Evolutionary conservation across 1,140 invertebrate species (phyloP).

Genomic region (Orussus abietinus): DNA sequence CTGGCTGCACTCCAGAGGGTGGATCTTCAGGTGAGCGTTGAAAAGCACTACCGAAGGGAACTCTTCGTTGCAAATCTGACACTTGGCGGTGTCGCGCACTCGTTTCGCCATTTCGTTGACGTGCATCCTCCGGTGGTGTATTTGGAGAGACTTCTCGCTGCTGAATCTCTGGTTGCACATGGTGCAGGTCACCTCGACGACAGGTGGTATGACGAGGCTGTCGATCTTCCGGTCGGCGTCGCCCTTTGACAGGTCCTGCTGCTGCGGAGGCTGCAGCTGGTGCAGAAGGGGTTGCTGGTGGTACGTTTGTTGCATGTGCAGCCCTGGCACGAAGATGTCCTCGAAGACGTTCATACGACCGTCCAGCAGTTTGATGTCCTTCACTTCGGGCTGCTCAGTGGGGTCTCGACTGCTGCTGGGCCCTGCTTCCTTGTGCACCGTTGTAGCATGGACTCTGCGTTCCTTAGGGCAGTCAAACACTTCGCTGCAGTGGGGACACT

Average conservation of each 20-base stretch:
- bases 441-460: slow-evolving; percentile 59
- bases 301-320: slow-evolving; percentile 43
- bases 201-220: slow-evolving; percentile 27
- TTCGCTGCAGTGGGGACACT: slow-evolving; percentile 59
- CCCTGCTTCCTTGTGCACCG: slow-evolving; percentile 51
- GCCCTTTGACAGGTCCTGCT: slow-evolving; percentile 27
- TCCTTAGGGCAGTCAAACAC: slow-evolving; percentile 64
- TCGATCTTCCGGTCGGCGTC: slow-evolving; percentile 41
- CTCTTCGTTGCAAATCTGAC: slow-evolving; percentile 60
- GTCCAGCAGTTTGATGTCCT: slow-evolving; percentile 49
- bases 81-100: slow-evolving; percentile 49
- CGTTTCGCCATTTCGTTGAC: slow-evolving; percentile 37
- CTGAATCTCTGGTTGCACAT: slow-evolving; percentile 44
- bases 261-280: slow-evolving; percentile 44
- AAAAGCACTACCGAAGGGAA: slow-evolving; percentile 60
- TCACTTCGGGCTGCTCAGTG: slow-evolving; percentile 37
- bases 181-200: slow-evolving; percentile 37
- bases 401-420: slow-evolving; percentile 44
- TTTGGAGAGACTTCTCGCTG: slow-evolving; percentile 51
- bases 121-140: slow-evolving; percentile 56
- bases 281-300: slow-evolving; percentile 45
- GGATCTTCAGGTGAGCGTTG: slow-evolving; percentile 68
- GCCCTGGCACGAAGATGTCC: slow-evolving; percentile 44
- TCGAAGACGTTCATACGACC: slow-evolving; percentile 47
- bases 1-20: slow-evolving; percentile 73